These are phyloP conservation scores for Drosophila sordidapex DNA, from an alignment of 2,888 invertebrate species.

Conservation along the genomic window DNA sequence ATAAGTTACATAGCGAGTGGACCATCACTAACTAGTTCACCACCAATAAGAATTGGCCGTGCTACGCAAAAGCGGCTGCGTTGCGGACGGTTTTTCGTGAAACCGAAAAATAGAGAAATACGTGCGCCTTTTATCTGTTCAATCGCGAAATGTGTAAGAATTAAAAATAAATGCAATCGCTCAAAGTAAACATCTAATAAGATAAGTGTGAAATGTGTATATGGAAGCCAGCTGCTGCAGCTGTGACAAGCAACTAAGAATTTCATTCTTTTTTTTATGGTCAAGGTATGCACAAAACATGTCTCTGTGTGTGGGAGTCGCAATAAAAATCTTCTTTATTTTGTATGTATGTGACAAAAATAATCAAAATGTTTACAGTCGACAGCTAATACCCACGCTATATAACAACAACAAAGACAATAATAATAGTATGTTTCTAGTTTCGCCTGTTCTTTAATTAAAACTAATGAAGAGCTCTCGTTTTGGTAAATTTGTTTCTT, in stretches of 20 bases:
- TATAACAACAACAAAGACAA: constrained; percentile 8
- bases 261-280: constrained; percentile 31
- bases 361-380: constrained; percentile 47
- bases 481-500: constrained; percentile 16
- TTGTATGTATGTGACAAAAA: constrained; percentile 61
- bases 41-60: constrained; percentile 43
- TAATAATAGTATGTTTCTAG: constrained; percentile 4
- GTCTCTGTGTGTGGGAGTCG: constrained; percentile 72
- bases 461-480: constrained; percentile 29
- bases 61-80: constrained; percentile 15
- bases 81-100: constrained; percentile 31
- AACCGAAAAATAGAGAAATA: constrained; percentile 18
- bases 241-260: constrained; percentile 43
- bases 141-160: constrained; percentile 62
- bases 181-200: constrained; percentile 55
- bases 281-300: constrained; percentile 64
- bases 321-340: constrained; percentile 68
- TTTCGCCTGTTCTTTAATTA: constrained; percentile 28
- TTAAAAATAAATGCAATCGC: constrained; percentile 48
- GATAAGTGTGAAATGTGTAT: constrained; percentile 61
- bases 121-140: constrained; percentile 52
- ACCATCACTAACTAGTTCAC: constrained; percentile 42
- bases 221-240: constrained; percentile 40
- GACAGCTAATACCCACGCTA: constrained; percentile 8
- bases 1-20: constrained; percentile 5